phyloP scores from a whole-genome alignment of 2,797 vertebrate species.

The Helarctos malayanus region DNA sequence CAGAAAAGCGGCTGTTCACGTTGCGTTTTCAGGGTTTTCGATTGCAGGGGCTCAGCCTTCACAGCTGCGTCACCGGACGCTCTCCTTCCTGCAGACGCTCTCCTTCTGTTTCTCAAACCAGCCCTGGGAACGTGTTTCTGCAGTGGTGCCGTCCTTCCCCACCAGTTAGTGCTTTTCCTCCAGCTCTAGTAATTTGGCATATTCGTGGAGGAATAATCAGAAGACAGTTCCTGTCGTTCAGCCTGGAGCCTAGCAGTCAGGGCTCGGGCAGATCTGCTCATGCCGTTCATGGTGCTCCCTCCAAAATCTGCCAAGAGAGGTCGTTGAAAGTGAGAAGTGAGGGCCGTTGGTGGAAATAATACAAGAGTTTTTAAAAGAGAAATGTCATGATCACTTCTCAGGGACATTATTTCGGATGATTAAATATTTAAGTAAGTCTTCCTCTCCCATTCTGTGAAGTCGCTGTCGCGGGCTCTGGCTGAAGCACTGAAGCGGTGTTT shows the following conservation, averaged over 20 bases:
- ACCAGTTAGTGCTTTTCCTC: background rate
- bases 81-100: background rate
- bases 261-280: background rate
- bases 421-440: conserved; percentile 17
- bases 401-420: conserved; percentile 21
- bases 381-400: background rate
- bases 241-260: background rate
- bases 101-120: background rate
- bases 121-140: background rate
- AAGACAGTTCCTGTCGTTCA: background rate
- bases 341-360: background rate
- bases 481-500: background rate
- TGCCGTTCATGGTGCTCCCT: background rate
- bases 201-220: background rate
- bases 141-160: background rate
- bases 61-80: background rate
- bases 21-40: background rate
- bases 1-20: background rate
- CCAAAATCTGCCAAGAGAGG: background rate
- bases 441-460: background rate
- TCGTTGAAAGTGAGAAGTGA: background rate
- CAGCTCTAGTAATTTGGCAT: background rate
- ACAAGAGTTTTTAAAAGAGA: conserved; percentile 3
- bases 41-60: background rate
- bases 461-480: background rate